Evolutionary conservation across 2,888 invertebrate genomes (phyloP).

Genomic region (Drosophila quasianomalipes): DNA sequence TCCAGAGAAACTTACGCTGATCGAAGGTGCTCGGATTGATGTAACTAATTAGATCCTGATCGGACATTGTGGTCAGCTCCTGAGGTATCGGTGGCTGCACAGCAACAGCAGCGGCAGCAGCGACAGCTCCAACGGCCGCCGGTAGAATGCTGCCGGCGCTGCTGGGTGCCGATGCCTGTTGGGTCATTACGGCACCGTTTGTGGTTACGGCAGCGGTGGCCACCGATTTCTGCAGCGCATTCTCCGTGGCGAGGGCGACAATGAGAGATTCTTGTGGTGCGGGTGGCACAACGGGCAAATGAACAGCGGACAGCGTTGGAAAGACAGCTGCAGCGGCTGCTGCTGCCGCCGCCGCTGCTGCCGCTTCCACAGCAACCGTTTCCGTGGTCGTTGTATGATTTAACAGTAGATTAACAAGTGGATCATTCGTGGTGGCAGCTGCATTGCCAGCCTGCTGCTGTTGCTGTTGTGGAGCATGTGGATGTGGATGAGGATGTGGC

Average conservation of each 20-base stretch:
- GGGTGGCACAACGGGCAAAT: slow-evolving; percentile 69
- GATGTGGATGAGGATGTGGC: slow-evolving; percentile 85
- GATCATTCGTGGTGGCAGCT: slow-evolving; percentile 55
- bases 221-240: slow-evolving; percentile 82
- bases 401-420: slow-evolving; percentile 82
- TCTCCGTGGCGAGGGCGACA: slow-evolving; percentile 84
- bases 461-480: slow-evolving; percentile 78
- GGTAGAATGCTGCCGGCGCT: slow-evolving; percentile 69
- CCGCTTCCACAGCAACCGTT: slow-evolving; percentile 64
- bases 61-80: slow-evolving; percentile 93
- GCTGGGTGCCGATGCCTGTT: slow-evolving; percentile 75
- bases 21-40: slow-evolving; percentile 96
- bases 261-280: slow-evolving; percentile 85
- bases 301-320: slow-evolving; percentile 46
- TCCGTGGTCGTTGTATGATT: slow-evolving; percentile 74
- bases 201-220: slow-evolving; percentile 82
- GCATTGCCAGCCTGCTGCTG: slow-evolving; percentile 61
- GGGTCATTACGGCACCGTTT: slow-evolving; percentile 80
- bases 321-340: slow-evolving; percentile 49
- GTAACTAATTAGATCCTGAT: slow-evolving; percentile 94
- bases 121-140: slow-evolving; percentile 70
- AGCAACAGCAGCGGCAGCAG: slow-evolving; percentile 83
- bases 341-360: slow-evolving; percentile 52
- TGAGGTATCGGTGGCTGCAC: slow-evolving; percentile 88
- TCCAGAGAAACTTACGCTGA: slow-evolving; percentile 87